Percentiles rank a stretch among this genome's conserved stretches.
Evolutionary conservation across 1,140 invertebrate species (phyloP).

Genomic region (Trinorchestia longiramus): DNA sequence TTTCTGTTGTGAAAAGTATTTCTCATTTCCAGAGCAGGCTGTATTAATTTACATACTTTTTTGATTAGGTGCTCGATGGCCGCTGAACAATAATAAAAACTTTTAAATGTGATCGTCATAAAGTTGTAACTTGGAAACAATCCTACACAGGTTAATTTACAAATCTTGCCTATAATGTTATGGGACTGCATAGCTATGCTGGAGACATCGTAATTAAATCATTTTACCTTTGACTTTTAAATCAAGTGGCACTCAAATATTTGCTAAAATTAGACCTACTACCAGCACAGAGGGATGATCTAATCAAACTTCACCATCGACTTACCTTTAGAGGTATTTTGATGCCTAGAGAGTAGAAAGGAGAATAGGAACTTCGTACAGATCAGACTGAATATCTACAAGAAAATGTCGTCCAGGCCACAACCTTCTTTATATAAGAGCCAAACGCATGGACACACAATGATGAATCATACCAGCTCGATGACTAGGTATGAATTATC

Average conservation of each 20-base stretch:
- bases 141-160: no score
- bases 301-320: neutral
- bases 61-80: no score
- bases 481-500: neutral
- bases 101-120: no score
- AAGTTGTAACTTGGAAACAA: no score
- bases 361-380: neutral
- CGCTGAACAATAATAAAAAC: no score
- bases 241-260: no score
- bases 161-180: no score
- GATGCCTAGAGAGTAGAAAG: neutral
- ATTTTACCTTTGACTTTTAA: neutral
- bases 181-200: neutral
- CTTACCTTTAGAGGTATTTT: neutral
- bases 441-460: neutral
- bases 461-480: neutral
- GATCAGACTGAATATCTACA: neutral
- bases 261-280: no score
- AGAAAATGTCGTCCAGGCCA: neutral
- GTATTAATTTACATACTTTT: no score
- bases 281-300: neutral
- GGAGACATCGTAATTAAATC: neutral
- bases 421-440: neutral
- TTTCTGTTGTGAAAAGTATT: no score
- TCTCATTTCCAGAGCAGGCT: no score